Evolutionary conservation across 2,888 invertebrate species (phyloP), one percentile per base, ranked within the genome.

Genomic region (Patella caerulea): DNA sequence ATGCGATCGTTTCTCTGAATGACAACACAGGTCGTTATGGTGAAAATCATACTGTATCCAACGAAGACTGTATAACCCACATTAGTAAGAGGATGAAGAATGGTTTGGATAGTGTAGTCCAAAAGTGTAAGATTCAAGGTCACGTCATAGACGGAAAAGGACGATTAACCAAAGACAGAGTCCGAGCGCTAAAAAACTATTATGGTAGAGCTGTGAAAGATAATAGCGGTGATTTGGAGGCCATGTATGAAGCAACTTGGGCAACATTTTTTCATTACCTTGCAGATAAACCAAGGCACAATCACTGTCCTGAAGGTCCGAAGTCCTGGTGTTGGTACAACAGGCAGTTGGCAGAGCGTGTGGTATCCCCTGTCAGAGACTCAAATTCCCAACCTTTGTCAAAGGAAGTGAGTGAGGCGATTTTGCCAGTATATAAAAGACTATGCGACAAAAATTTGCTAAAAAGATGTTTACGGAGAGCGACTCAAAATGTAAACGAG

Each of bases 201-300:
- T 72, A 72, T 72, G 72, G 72, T 3, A 72, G 72, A 52, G 72
- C 72, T 14, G 52, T 72, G n/a, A n/a, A n/a, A n/a, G n/a, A n/a
- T n/a, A n/a, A n/a, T n/a, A n/a, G n/a, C n/a, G n/a, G n/a, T n/a
- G n/a, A n/a, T n/a, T n/a, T n/a, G n/a, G n/a, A n/a, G n/a, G n/a
- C n/a, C n/a, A n/a, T n/a, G n/a, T n/a, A n/a, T n/a, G n/a, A n/a
- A n/a, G n/a, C n/a, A n/a, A n/a, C n/a, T n/a, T n/a, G n/a, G n/a
- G n/a, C n/a, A 15, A 72, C 29, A 72, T 56, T 17, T n/a, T n/a
- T 56, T 9, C 56, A 56, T 9, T 34, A 72, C 53, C 14, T 45
- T 52, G n/a, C 24, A 34, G 52, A 72, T 52, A 52, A 45, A 3
- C 15, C 11, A 3, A 72, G 17, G 24, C 72, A 72, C 17, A 17